Base-by-base conservation (phyloP, 2,888 invertebrate species). In the Suillia variegata region DNA sequence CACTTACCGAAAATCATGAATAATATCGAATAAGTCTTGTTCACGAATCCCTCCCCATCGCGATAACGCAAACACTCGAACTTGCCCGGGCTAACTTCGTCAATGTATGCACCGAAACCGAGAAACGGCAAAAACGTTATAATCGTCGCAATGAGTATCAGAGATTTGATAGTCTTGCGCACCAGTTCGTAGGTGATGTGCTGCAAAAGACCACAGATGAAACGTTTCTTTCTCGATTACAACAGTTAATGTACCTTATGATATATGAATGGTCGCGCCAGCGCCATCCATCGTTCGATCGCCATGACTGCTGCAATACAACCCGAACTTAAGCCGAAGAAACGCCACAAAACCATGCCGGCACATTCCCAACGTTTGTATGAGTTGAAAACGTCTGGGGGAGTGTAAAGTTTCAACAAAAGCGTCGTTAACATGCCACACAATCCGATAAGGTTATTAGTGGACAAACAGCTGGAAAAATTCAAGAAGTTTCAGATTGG, bases 301-400 rank as follows among this genome's bases (percentile, higher is more conserved):
- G 94, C 93, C 94, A 94, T 94, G 59, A 93, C 90, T 74, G 92
- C 88, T 20, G 94, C 93, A 70, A 94, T 92, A 82, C 92, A 92
- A 47, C 93, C 94, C 68, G 93, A 93, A 74, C 92, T 92, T 61
- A 94, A 85, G 52, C 94, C 94, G 82, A 94, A 94, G 67, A 90
- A 88, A 61, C 94, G 85, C 83, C 92, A 88, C 56, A 91, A 83
- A 5, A 94, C 91, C 66, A 90, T 74, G 1, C 74, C 74, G 48
- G 75, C 65, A 61, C 82, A 85, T 75, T 74, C 81, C 76, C 65
- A 77, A 66, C 65, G 70, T 38, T 71, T 67, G 38, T 78, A 74
- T n/a, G 70, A 64, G 31, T 64, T 65, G 22, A 68, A 68, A 34
- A 76, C 62, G 31, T 80, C 68, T n/a, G 78, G 67, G 6, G 82